A percentile compares a stretch with the other conserved stretches of the same genome.
Conservation (phyloP, 2,888 invertebrate genomes). For the Amaurobius ferox region DNA sequence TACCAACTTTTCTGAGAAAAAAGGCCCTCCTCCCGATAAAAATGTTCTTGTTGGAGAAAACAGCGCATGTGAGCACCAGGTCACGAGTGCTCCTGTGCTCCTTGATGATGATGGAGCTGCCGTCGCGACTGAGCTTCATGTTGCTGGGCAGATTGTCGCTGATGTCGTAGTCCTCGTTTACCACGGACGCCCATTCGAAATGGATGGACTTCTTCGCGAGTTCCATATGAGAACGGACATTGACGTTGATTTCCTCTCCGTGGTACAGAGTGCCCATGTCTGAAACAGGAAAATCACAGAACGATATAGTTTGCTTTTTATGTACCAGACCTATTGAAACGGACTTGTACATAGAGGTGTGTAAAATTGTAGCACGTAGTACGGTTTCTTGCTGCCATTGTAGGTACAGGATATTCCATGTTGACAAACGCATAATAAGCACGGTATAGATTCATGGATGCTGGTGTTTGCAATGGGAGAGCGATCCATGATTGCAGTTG, state of each 20-base stretch:
- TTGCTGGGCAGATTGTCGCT: slow-evolving; percentile 36
- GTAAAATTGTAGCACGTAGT: too few species aligned
- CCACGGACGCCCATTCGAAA: slow-evolving; percentile 12
- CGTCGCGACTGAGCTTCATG: slow-evolving; percentile 35
- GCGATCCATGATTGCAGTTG: too few species aligned
- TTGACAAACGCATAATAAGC: too few species aligned
- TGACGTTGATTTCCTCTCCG: slow-evolving; percentile 14
- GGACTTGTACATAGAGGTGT: too few species aligned
- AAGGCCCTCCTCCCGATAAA: slow-evolving; percentile 42
- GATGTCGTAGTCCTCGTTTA: background rate
- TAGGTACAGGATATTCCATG: too few species aligned
- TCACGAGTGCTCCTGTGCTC: slow-evolving; percentile 26
- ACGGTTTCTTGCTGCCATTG: too few species aligned
- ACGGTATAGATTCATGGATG: too few species aligned
- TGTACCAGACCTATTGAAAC: too few species aligned
- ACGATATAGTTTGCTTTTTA: too few species aligned
- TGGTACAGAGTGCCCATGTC: slow-evolving; percentile 33
- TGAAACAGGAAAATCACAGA: background rate
- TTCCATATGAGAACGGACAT: slow-evolving; percentile 13
- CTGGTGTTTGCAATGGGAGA: too few species aligned
- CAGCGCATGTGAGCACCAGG: slow-evolving; percentile 36
- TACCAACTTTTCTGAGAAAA: slow-evolving; percentile 40
- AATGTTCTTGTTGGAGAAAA: slow-evolving; percentile 43
- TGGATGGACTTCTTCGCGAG: background rate
- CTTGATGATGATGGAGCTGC: slow-evolving; percentile 42